These are phyloP conservation scores for Platysteira castanea DNA, from an alignment of 2,113 vertebrate species.

Conservation along the genomic window DNA sequence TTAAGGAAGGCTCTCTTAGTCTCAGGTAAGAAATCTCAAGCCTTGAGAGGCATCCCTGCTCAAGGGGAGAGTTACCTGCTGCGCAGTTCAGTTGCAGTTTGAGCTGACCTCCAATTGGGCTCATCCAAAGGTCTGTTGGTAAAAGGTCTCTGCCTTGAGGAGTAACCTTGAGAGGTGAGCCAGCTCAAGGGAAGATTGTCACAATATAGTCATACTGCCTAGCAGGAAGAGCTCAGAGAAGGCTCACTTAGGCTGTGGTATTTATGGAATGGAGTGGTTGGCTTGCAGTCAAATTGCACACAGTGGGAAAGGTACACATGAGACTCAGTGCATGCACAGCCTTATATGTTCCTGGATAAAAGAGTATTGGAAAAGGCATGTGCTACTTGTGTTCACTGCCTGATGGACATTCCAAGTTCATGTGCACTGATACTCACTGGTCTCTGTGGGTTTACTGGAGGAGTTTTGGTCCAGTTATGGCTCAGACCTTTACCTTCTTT, in stretches of 20 bases:
- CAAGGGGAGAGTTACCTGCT: not conserved
- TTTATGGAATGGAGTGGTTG: not conserved
- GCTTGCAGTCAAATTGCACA: not conserved
- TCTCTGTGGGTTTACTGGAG: not conserved
- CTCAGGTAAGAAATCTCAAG: not conserved
- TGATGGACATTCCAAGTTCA: not conserved
- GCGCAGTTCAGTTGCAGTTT: not conserved
- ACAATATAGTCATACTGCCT: not conserved
- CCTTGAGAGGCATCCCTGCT: not conserved
- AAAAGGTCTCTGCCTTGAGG: not conserved
- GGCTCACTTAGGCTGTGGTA: not conserved
- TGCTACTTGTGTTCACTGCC: not conserved
- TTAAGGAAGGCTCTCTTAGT: not conserved
- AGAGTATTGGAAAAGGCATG: not conserved
- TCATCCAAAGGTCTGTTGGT: not conserved
- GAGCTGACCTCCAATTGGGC: not conserved
- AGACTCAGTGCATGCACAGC: not conserved
- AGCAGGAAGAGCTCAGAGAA: not conserved
- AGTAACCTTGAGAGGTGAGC: not conserved
- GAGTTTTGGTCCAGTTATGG: not conserved
- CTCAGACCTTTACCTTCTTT: not conserved
- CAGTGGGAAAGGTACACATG: not conserved
- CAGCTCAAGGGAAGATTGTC: not conserved
- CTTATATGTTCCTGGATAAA: not conserved
- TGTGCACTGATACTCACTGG: not conserved